A percentile compares a stretch with the other conserved stretches of the same genome.
These are phyloP conservation scores for Julus scanicus DNA, from an alignment of 2,888 invertebrate genomes.

Conservation along the genomic window DNA sequence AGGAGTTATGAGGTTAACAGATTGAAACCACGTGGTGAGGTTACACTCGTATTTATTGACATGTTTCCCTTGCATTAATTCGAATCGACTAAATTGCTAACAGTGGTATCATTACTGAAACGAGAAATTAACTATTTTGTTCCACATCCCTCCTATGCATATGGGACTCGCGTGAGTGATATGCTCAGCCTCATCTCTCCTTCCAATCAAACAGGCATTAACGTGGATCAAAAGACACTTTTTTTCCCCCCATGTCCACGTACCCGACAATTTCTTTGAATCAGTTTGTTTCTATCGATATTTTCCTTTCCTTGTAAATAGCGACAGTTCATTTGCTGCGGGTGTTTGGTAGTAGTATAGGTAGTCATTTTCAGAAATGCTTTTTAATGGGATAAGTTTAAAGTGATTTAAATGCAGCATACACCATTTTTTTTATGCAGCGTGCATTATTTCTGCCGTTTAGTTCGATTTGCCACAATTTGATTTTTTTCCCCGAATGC, in stretches of 20 bases:
- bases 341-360: neutral
- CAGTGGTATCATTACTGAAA: too few species aligned
- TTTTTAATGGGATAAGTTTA: neutral
- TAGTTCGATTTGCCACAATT: neutral
- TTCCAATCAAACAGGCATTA: neutral
- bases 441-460: neutral
- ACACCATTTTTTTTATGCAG: neutral
- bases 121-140: neutral
- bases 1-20: neutral
- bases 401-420: neutral
- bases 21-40: neutral
- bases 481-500: neutral
- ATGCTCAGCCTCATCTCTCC: neutral
- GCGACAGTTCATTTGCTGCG: neutral
- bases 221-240: neutral
- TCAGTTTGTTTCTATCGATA: neutral
- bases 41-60: neutral
- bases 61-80: neutral
- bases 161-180: neutral
- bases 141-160: neutral
- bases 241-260: neutral
- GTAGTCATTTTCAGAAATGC: slow-evolving; percentile 1
- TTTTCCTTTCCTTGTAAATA: neutral
- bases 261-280: neutral
- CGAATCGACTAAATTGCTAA: neutral